Conservation (phyloP, 2,797 vertebrate genomes). For the Erethizon dorsatum region DNA sequence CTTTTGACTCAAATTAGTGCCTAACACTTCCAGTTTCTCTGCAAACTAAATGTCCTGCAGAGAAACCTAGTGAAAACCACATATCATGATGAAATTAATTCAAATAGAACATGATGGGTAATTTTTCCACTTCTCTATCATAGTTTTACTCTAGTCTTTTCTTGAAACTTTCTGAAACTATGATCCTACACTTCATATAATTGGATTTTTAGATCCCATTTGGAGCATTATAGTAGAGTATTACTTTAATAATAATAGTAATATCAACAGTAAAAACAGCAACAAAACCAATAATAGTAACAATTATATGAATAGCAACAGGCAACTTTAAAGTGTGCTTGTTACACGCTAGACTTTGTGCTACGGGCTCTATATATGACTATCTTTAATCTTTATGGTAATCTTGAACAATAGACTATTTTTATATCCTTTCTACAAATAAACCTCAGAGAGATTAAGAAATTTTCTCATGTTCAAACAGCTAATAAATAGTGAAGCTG, state of each 20-base stretch:
- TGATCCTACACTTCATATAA: not conserved
- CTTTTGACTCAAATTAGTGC: not conserved
- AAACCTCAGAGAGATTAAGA: not conserved
- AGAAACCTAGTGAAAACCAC: slow-evolving; percentile 1
- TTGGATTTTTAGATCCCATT: slow-evolving; percentile 6
- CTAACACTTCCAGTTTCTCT: slow-evolving; percentile 14
- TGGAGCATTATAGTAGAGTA: not conserved
- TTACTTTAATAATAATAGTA: slow-evolving; percentile 34
- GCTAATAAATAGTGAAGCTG: not conserved
- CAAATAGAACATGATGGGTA: slow-evolving; percentile 22
- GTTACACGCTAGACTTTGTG: not conserved
- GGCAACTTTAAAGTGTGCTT: not conserved
- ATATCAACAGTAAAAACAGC: not conserved
- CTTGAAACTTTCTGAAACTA: not conserved
- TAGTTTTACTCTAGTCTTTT: not conserved
- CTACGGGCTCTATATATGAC: not conserved
- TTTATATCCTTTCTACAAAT: not conserved
- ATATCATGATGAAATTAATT: not conserved
- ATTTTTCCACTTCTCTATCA: not conserved
- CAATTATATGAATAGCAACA: not conserved
- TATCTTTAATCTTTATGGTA: slow-evolving; percentile 38
- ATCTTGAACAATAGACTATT: not conserved
- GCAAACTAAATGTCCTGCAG: slow-evolving; percentile 18
- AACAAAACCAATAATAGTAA: slow-evolving; percentile 30
- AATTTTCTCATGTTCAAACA: not conserved